Evolutionary conservation across 2,113 vertebrate species (phyloP).

Genomic region (Menidia beryllina): DNA sequence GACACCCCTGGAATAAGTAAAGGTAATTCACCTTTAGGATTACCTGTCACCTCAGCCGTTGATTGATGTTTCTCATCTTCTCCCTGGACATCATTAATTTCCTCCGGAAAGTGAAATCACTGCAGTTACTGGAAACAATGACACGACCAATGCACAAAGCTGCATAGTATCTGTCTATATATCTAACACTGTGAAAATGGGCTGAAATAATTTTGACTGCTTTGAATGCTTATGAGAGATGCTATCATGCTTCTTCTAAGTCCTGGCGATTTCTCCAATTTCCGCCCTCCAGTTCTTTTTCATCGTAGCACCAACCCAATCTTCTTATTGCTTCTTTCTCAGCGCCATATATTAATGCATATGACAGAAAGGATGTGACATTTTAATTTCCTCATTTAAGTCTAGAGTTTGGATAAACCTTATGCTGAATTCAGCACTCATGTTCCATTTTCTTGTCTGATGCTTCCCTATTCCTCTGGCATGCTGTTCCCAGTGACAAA

Average conservation of each 20-base stretch:
- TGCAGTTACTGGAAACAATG: conserved; percentile 39
- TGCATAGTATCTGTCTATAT: conserved; percentile 42
- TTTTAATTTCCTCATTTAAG: conserved; percentile 57
- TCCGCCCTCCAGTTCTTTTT: conserved; percentile 40
- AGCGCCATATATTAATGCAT: conserved; percentile 19
- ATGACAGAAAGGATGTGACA: conserved; percentile 27
- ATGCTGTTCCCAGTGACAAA: conserved; percentile 44
- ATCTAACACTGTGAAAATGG: conserved; percentile 56
- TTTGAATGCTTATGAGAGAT: conserved; percentile 67
- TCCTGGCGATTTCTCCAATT: conserved; percentile 51
- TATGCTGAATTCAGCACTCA: conserved; percentile 41
- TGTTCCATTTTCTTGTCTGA: conserved; percentile 21
- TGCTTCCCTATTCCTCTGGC: conserved; percentile 19
- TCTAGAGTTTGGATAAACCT: conserved; percentile 45
- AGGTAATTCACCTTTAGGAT: conserved; percentile 46
- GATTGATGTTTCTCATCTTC: conserved; percentile 63
- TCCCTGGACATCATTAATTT: conserved; percentile 57
- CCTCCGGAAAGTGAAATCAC: conserved; percentile 44
- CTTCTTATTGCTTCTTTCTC: conserved; percentile 36
- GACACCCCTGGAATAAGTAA: conserved; percentile 39
- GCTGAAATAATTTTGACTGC: conserved; percentile 55
- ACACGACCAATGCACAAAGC: conserved; percentile 46
- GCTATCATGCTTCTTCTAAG: conserved; percentile 51
- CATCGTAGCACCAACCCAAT: conserved; percentile 11
- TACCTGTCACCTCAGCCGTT: conserved; percentile 32